These are phyloP conservation scores for Bovichtus variegatus DNA, from an alignment of 2,797 vertebrate species.

Conservation along the genomic window DNA sequence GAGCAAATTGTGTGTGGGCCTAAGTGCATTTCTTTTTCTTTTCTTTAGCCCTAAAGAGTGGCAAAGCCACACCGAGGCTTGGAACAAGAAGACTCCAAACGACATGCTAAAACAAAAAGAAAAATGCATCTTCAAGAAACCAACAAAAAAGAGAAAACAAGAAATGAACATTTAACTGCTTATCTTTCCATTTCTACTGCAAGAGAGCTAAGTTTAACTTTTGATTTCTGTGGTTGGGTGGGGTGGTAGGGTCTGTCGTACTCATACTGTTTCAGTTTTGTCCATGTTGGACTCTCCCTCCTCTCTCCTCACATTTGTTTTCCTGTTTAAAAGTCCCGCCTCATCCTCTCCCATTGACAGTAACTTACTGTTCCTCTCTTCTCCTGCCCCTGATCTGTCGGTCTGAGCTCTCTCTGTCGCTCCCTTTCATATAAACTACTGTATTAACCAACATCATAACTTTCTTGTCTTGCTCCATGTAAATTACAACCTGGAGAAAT, in stretches of 20 bases:
- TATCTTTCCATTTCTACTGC: conserved; percentile 81
- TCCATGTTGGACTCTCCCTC: conserved; percentile 49
- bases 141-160: conserved; percentile 68
- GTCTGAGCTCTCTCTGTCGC: conserved; percentile 45
- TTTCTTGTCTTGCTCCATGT: conserved; percentile 69
- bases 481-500: conserved; percentile 56
- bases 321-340: background rate
- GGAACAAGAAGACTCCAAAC: conserved; percentile 77
- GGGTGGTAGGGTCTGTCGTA: conserved; percentile 58
- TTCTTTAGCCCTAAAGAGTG: conserved; percentile 58
- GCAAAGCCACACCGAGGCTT: conserved; percentile 66
- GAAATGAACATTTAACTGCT: conserved; percentile 81
- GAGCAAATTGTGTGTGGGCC: background rate
- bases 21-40: conserved; percentile 6
- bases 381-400: conserved; percentile 33
- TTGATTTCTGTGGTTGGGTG: conserved; percentile 65
- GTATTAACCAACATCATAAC: conserved; percentile 78
- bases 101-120: conserved; percentile 71
- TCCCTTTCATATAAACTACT: conserved; percentile 73
- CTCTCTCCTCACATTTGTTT: conserved; percentile 25
- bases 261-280: conserved; percentile 54
- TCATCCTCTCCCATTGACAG: conserved; percentile 30
- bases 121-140: conserved; percentile 76
- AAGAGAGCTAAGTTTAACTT: conserved; percentile 75
- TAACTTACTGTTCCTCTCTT: conserved; percentile 7